Percentiles rank a stretch among this genome's conserved stretches.
Conservation (phyloP, 2,888 invertebrate genomes). For the Leptinotarsa rubiginosa region DNA sequence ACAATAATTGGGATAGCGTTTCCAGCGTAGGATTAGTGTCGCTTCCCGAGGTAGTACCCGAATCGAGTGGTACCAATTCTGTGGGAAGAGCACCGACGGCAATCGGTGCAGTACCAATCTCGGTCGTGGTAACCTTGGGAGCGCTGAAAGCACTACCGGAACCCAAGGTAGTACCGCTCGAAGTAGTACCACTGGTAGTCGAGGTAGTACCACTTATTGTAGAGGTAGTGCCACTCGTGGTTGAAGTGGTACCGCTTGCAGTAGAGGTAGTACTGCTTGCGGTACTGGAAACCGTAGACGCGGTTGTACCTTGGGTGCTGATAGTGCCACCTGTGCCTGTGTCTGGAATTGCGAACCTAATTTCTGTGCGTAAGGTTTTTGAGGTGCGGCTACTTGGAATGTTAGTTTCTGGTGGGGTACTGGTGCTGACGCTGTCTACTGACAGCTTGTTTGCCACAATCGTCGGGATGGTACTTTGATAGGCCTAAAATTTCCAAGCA, state of each 20-base stretch:
- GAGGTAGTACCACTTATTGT: not conserved
- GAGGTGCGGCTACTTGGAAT: conserved; percentile 30
- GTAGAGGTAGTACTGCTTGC: conserved; percentile 30
- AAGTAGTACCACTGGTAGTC: not conserved
- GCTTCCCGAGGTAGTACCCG: conserved; percentile 43
- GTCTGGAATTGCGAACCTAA: not conserved
- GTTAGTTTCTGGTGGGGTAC: conserved; percentile 40
- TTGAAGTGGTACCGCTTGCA: conserved; percentile 28
- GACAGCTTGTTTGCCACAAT: conserved; percentile 49
- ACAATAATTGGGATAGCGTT: conserved; percentile 72
- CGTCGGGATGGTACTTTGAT: conserved; percentile 50
- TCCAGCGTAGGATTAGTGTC: conserved; percentile 69
- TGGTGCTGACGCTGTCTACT: conserved; percentile 35
- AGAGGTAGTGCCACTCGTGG: conserved; percentile 28
- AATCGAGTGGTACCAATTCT: conserved; percentile 32
- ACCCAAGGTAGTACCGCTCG: not conserved
- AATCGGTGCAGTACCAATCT: conserved; percentile 17
- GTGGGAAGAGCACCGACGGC: conserved; percentile 43
- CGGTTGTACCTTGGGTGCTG: conserved; percentile 22
- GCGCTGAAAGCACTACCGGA: conserved; percentile 12
- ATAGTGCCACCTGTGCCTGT: not conserved
- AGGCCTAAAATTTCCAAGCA: conserved; percentile 50
- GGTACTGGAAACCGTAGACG: conserved; percentile 19
- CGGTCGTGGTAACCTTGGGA: conserved; percentile 25
- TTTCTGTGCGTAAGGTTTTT: conserved; percentile 14